These are phyloP conservation scores for Chymomyza costata DNA, from an alignment of 1,140 invertebrate species.

Conservation along the genomic window DNA sequence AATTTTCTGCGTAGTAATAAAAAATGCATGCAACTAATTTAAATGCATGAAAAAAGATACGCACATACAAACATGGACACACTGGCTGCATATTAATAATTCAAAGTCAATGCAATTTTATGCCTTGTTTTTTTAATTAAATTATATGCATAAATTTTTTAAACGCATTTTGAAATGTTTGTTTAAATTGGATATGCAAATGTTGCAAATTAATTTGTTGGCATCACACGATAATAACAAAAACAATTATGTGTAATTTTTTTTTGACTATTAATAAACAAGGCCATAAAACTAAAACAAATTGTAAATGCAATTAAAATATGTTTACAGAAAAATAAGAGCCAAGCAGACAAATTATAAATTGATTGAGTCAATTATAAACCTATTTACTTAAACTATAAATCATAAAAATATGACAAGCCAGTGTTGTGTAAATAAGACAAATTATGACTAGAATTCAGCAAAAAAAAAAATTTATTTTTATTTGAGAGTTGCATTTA, in stretches of 20 bases:
- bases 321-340: neutral
- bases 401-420: too few species aligned
- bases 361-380: neutral
- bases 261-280: conserved; percentile 12
- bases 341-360: too few species aligned
- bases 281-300: too few species aligned
- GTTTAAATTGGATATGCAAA: conserved; percentile 30
- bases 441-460: too few species aligned
- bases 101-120: conserved; percentile 28
- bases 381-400: conserved; percentile 20
- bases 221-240: conserved; percentile 13
- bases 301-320: conserved; percentile 20
- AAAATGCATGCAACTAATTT: conserved; percentile 60
- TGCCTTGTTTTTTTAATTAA: conserved; percentile 51
- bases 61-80: conserved; percentile 3
- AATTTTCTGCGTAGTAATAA: conserved; percentile 30
- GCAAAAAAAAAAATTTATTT: neutral
- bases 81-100: conserved; percentile 28
- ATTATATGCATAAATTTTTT: conserved; percentile 63
- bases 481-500: conserved; percentile 4
- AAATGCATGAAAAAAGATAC: conserved; percentile 47
- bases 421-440: too few species aligned
- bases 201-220: conserved; percentile 48
- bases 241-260: conserved; percentile 38
- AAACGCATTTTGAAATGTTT: conserved; percentile 11